Evolutionary conservation across 2,888 invertebrate species (phyloP), one percentile per base, ranked within the genome.

Genomic region (Steromphala cineraria): DNA sequence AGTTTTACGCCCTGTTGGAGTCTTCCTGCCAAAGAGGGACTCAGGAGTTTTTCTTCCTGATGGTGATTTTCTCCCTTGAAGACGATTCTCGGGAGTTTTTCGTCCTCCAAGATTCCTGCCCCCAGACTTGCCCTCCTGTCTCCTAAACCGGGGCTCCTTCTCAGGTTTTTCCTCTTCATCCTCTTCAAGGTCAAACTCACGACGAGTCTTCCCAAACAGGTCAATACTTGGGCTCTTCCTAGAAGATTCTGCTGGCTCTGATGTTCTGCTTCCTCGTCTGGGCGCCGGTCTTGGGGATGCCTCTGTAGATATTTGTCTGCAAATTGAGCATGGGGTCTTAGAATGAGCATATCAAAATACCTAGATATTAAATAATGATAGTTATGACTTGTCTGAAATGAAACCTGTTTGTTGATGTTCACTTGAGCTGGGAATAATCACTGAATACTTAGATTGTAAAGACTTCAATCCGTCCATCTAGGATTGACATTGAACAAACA

Each of bases 141-240:
- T 71, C 19, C 53, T 71, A 28, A 75, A 71, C 3, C 76, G 75
- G 24, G 75, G 75, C 71, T 78, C 15, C 19, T 76, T 81, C 21
- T 53, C 80, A n/a, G 82, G 80, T 21, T 56, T 81, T n/a, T 74
- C 74, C 46, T 56, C 79, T 19, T 82, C 80, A 5, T 81, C 79
- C 15, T 81, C 82, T 24, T 82, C 53, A 40, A 75, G 52, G n/a
- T 81, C 81, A 40, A 75, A 52, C 21, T 81, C 81, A 28, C 79
- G 31, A 8, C 82, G 80, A 17, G 81, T 79, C 21, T 78, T 82
- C 13, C 85, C 85, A 81, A 84, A 84, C 19, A 86, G 76, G 36
- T 86, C 86, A 53, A 82, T 13, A 10, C 80, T 74, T 10, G 74
- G 83, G n/a, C 31, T 76, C 55, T 36, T 53, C 28, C 76, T 17